Evolutionary conservation across 2,888 invertebrate species (phyloP).

Genomic region (Dynastes tityus): DNA sequence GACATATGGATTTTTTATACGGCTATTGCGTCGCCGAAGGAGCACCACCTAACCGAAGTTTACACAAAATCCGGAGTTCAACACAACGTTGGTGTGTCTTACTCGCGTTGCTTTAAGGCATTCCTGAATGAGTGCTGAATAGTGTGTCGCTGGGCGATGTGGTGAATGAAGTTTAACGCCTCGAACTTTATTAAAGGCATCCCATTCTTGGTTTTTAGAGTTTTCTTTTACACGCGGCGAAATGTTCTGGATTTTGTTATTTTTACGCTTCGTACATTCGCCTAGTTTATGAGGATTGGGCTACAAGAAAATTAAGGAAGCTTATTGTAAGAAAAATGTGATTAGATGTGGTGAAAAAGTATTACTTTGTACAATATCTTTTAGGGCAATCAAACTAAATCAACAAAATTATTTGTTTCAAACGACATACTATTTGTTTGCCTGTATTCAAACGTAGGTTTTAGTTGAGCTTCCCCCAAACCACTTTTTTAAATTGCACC

Average conservation of each 20-base stretch:
- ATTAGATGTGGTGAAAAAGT: too few species aligned
- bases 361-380: too few species aligned
- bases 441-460: too few species aligned
- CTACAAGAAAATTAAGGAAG: too few species aligned
- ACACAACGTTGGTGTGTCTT: not conserved
- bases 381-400: too few species aligned
- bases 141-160: not conserved
- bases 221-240: not conserved
- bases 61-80: constrained; percentile 16
- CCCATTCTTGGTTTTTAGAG: constrained; percentile 9
- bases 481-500: too few species aligned
- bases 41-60: constrained; percentile 26
- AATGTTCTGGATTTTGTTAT: not conserved
- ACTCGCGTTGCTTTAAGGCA: not conserved
- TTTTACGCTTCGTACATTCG: constrained; percentile 1
- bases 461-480: too few species aligned
- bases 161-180: constrained; percentile 26
- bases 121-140: not conserved
- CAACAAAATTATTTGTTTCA: too few species aligned
- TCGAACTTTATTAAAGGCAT: constrained; percentile 32
- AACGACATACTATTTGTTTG: too few species aligned
- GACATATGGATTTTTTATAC: constrained; percentile 41
- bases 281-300: not conserved
- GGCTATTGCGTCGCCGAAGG: constrained; percentile 12
- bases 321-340: too few species aligned